Percentiles rank a stretch among this genome's conserved stretches.
Conservation (phyloP, 2,113 vertebrate species). For the Tiliqua scincoides region DNA sequence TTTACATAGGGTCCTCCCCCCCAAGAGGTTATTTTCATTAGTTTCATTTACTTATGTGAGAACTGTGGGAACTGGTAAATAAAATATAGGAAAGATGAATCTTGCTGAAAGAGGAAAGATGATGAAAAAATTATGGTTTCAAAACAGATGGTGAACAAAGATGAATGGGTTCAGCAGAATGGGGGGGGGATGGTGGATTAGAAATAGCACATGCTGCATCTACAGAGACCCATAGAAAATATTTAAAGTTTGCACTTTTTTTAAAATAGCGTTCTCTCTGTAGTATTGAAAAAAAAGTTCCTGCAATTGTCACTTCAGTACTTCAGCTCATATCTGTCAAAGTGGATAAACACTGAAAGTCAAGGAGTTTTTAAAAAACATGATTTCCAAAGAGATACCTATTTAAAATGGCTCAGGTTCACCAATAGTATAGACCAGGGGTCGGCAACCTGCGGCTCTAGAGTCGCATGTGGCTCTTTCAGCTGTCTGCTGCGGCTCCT, state of each 20-base stretch:
- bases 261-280: neutral
- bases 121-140: conserved; percentile 35
- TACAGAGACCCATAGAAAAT: no score
- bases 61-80: conserved; percentile 1
- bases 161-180: neutral
- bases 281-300: neutral
- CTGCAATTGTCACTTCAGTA: neutral
- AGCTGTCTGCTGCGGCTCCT: no score
- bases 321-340: neutral
- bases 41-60: neutral
- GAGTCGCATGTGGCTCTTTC: no score
- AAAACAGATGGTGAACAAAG: neutral
- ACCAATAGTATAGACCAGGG: neutral
- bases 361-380: neutral
- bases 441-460: no score
- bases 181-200: neutral
- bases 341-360: conserved; percentile 1
- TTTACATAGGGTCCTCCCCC: neutral
- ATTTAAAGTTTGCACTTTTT: neutral
- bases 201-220: no score
- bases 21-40: neutral
- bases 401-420: neutral
- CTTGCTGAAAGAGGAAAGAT: conserved; percentile 21
- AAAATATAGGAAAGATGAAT: conserved; percentile 11
- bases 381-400: neutral